Evolutionary conservation across 2,888 invertebrate genomes (phyloP), one percentile per base, ranked within the genome.

Genomic region (Anorthoa munda): DNA sequence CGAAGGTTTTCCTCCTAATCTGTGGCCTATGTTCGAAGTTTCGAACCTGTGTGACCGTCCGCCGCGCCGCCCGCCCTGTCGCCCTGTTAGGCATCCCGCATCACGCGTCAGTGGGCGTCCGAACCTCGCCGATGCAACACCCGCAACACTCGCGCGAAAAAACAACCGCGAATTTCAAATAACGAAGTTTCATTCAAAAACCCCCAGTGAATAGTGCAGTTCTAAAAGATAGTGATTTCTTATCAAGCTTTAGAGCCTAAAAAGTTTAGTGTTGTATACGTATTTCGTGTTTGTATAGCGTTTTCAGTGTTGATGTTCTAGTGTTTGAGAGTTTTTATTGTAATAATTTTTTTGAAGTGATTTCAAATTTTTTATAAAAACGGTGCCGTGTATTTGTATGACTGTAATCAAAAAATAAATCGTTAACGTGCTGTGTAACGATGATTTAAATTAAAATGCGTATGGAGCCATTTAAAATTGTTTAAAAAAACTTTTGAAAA

Each of bases 1-100:
- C 68, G 82, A 87, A 90, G 88, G 89, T 90, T 90, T 92, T 92
- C 89, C 90, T 89, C 87, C 87, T 89, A 89, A 93, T 92, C 90
- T 89, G 90, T 90, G 91, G 83, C 86, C 89, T 88, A 88, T 90
- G 90, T 85, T 26, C n/a, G 46, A 31, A 31, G 31, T 11, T 48
- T 31, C 67, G 31, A 31, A 31, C 31, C 7, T 31, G 87, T 81
- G 82, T 90, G 91, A 90, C 91, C 86, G 89, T 83, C 78, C 77
- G 87, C 66, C 85, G 77, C 81, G 65, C 78, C 86, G 83, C 89
- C 85, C 86, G 79, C 77, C 75, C 78, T 70, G 69, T 63, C 79
- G 76, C 78, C 67, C 72, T 67, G 72, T 72, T 77, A 74, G 65
- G 31, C 73, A 78, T 55, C 75, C 71, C 76, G 85, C 83, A 86